Conservation (phyloP, 2,797 vertebrate species). For the Rhinella marina region DNA sequence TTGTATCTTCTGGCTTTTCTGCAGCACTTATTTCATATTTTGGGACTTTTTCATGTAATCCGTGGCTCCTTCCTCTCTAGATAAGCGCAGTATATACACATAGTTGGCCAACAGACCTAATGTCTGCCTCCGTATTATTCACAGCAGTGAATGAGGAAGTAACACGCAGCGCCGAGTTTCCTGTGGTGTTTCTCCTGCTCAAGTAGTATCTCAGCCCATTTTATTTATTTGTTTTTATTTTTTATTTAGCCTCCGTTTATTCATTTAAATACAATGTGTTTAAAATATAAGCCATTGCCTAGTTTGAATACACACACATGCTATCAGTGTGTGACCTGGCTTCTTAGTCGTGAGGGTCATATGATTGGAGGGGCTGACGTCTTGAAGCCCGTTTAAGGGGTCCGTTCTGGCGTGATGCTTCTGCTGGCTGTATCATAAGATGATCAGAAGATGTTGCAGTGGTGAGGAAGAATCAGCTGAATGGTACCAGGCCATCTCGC, state of each 20-base stretch:
- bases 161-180: constrained; percentile 5
- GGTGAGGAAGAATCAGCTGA: background rate
- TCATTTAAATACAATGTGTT: no score
- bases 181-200: background rate
- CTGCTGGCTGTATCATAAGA: background rate
- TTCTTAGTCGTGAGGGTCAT: no score
- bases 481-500: background rate
- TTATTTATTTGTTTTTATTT: no score
- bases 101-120: background rate
- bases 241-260: no score
- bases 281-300: no score
- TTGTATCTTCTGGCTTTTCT: background rate
- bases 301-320: no score
- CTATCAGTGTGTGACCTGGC: no score
- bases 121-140: constrained; percentile 2
- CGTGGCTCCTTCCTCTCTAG: background rate
- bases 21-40: background rate
- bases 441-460: background rate
- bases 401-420: background rate
- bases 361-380: no score
- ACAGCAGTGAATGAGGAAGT: constrained; percentile 20
- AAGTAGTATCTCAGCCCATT: background rate
- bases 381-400: background rate
- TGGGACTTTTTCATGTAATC: background rate
- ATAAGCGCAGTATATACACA: background rate